These are phyloP conservation scores for Melieria picta DNA, from an alignment of 2,888 invertebrate species.

Conservation along the genomic window DNA sequence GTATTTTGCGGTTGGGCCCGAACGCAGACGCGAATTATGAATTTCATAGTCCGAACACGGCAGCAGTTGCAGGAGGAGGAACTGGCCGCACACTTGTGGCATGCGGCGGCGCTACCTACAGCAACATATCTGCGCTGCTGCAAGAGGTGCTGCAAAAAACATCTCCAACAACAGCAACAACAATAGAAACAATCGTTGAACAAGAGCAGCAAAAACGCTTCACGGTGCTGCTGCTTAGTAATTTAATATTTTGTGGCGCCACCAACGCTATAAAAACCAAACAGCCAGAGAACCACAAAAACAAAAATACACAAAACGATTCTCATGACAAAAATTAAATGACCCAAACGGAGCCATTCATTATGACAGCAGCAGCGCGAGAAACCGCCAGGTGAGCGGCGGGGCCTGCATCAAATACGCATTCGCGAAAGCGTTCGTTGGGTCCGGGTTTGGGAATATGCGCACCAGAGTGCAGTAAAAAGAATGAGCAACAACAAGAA, in stretches of 20 bases:
- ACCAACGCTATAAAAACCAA: conserved; percentile 59
- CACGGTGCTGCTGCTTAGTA: conserved; percentile 45
- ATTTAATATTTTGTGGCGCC: conserved; percentile 65
- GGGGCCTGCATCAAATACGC: conserved; percentile 28
- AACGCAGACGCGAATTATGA: conserved; percentile 19
- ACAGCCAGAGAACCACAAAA: no score
- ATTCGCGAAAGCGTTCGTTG: conserved; percentile 25
- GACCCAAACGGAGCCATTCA: conserved; percentile 63
- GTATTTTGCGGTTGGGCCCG: neutral
- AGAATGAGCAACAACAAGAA: neutral
- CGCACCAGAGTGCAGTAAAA: no score
- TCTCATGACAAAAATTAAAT: conserved; percentile 59
- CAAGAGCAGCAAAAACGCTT: conserved; percentile 16
- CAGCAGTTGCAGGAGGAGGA: neutral
- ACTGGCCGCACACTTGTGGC: neutral
- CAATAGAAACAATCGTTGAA: neutral
- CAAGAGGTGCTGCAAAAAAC: neutral
- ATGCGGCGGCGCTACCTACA: neutral
- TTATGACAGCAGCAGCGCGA: conserved; percentile 53
- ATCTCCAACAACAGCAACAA: neutral
- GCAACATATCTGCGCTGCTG: neutral
- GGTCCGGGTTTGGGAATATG: neutral
- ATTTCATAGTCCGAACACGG: conserved; percentile 6
- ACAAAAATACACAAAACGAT: conserved; percentile 2
- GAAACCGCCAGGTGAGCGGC: neutral